A percentile compares a stretch with the other conserved stretches of the same genome.
Evolutionary conservation across 2,888 invertebrate genomes (phyloP).

Genomic region (Cheilosia soror): DNA sequence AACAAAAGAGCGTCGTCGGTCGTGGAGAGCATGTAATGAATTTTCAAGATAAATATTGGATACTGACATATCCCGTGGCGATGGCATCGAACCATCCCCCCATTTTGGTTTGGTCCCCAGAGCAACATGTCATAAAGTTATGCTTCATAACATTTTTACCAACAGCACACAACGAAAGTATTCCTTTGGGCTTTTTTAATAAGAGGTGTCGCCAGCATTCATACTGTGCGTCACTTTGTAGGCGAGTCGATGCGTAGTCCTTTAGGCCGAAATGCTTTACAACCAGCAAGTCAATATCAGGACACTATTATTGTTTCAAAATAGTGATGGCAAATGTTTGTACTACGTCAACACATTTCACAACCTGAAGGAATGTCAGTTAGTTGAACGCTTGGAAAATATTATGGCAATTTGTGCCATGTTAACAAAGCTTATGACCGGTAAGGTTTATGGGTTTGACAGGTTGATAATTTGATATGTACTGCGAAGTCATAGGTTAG

Average conservation of each 20-base stretch:
- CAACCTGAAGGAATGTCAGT: conserved; percentile 52
- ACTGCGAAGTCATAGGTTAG: too few relatives aligned
- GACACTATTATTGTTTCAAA: conserved; percentile 62
- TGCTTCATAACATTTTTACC: conserved; percentile 62
- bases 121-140: conserved; percentile 62
- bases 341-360: conserved; percentile 27
- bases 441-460: not conserved
- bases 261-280: conserved; percentile 23
- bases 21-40: conserved; percentile 54
- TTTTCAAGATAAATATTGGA: conserved; percentile 68
- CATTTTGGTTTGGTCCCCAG: conserved; percentile 26
- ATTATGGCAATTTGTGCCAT: conserved; percentile 19
- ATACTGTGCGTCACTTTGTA: conserved; percentile 19
- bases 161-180: conserved; percentile 25
- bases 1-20: conserved; percentile 36
- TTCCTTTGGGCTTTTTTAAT: conserved; percentile 64
- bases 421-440: not conserved
- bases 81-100: conserved; percentile 53
- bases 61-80: conserved; percentile 56
- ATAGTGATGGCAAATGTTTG: conserved; percentile 28
- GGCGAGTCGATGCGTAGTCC: conserved; percentile 38
- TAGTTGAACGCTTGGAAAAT: conserved; percentile 41
- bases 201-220: conserved; percentile 65
- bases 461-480: not conserved
- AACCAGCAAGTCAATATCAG: conserved; percentile 33